A percentile compares a stretch with the other conserved stretches of the same genome.
Evolutionary conservation across 2,888 invertebrate genomes (phyloP).

Genomic region (Portevinia maculata): DNA sequence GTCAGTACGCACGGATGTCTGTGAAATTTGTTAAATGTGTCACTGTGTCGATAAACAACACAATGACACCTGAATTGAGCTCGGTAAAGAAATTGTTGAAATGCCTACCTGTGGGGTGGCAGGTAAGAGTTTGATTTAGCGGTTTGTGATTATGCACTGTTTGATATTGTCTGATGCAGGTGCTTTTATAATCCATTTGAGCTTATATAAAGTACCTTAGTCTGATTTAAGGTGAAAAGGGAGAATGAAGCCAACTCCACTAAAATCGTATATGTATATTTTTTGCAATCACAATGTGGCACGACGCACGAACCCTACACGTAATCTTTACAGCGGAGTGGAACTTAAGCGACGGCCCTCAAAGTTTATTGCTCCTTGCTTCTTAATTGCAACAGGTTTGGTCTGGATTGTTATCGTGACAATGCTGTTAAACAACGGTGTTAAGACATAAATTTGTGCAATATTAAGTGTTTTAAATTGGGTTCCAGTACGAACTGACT

Average conservation of each 20-base stretch:
- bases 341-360: conserved; percentile 3
- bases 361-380: conserved; percentile 52
- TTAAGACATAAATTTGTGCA: conserved; percentile 23
- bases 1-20: conserved; percentile 38
- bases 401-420: conserved; percentile 40
- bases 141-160: neutral
- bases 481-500: neutral
- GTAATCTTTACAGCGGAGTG: too few species aligned
- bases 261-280: neutral
- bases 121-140: conserved; percentile 3
- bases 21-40: conserved; percentile 40
- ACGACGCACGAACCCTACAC: neutral
- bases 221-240: neutral
- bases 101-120: neutral
- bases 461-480: conserved; percentile 12
- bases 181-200: conserved; percentile 4
- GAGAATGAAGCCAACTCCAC: neutral
- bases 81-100: neutral
- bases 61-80: neutral
- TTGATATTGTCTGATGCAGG: neutral
- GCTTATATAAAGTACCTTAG: too few species aligned
- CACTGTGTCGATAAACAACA: conserved; percentile 32
- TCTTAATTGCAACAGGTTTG: conserved; percentile 49
- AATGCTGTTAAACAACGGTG: conserved; percentile 27
- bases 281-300: neutral